Base-by-base conservation (phyloP, 2,797 vertebrate genomes). In the Oceanodroma leucorhoa region DNA sequence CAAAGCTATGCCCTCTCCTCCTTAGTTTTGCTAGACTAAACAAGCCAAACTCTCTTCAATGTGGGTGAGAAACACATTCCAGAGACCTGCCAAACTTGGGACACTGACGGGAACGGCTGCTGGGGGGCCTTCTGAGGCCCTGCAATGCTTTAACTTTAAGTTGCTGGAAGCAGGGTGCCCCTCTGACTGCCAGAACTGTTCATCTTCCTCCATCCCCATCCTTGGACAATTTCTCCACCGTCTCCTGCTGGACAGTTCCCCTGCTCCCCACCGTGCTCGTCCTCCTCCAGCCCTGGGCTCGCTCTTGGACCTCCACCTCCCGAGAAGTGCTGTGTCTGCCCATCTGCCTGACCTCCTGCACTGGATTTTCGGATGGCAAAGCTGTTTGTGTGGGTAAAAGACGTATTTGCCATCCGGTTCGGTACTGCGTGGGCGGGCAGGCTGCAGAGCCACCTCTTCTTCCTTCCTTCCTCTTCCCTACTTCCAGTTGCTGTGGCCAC, bases 211-310 rank as follows among this genome's bases (percentile, higher is more conserved):
- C 38, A 46, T 58, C 12, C 11, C 22, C 46, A 27, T 64, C 26
- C 34, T 12, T 43, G 46, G 76, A 60, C 9, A 46, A 41, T 69
- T 71, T 23, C 19, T 86, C 16, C 1, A 3, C 58, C 1, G 6
- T 84, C 64, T 83, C 22, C 53, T 93, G 93, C 83, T 96, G 94
- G 95, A 95, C 83, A 94, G 95, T 94, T 97, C 91, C 91, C 30
- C 27, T 2, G 13, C 17, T 77, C 51, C 50, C 29, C 0, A 6
- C 4, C 0, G 1, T 3, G 0, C 38, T 72, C 2, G 0, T 36
- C 45, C 67, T 53, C 29, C 21, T 50, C 38, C 32, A 34, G n/a
- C 20, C 3, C 6, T 0, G 0, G 14, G 5, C n/a, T 78, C 0
- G 0, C 8, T 78, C 51, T 79, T 16, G 0, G 50, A 70, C 38